A percentile compares a stretch with the other conserved stretches of the same genome.
Evolutionary conservation across 2,888 invertebrate genomes (phyloP).

Genomic region (Drosophila infuscata): DNA sequence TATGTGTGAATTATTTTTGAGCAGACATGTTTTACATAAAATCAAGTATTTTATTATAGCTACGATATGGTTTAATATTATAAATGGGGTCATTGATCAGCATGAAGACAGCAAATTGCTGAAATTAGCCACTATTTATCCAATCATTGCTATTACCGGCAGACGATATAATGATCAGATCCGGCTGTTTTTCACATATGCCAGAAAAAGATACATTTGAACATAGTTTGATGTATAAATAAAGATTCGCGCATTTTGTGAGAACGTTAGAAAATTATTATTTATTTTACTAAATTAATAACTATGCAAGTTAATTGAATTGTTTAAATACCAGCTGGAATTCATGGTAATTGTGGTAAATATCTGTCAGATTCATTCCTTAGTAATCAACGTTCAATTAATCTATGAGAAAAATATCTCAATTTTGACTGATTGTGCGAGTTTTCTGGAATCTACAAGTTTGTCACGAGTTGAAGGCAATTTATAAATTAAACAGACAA

Average conservation of each 20-base stretch:
- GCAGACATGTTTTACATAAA: background rate
- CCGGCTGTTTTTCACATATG: conserved; percentile 1
- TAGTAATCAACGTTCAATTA: conserved; percentile 13
- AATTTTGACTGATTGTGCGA: conserved; percentile 27
- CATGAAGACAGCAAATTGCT: background rate
- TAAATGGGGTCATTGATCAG: conserved; percentile 8
- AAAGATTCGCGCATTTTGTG: background rate
- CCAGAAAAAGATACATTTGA: background rate
- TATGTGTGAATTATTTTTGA: background rate
- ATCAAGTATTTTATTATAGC: background rate
- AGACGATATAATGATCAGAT: conserved; percentile 30
- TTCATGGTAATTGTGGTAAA: background rate
- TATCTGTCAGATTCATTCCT: conserved; percentile 6
- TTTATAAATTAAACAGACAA: conserved; percentile 51
- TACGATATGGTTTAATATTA: background rate
- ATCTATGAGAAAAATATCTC: background rate
- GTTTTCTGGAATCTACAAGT: conserved; percentile 34
- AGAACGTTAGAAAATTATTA: background rate
- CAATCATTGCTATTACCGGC: background rate
- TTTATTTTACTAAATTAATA: background rate
- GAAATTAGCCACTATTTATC: conserved; percentile 7
- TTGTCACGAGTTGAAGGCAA: conserved; percentile 47
- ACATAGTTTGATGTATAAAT: background rate
- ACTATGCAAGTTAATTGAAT: background rate
- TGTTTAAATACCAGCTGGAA: background rate